Conservation (phyloP, 2,888 invertebrate species). For the Seira ritae region DNA sequence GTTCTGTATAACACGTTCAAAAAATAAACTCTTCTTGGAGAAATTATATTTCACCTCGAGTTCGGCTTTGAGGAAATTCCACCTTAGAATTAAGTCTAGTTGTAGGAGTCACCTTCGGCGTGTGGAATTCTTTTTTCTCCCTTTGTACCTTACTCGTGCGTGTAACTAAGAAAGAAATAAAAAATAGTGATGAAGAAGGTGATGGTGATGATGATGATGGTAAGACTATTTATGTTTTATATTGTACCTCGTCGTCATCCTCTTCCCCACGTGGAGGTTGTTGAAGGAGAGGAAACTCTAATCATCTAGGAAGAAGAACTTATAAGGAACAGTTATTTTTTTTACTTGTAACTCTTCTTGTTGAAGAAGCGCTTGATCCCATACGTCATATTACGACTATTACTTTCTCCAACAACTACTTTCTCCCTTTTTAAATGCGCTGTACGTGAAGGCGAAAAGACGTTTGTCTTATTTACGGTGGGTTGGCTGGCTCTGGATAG, state of each 20-base stretch:
- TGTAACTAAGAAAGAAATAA: conserved; percentile 35
- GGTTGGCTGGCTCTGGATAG: background rate
- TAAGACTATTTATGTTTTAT: conserved; percentile 14
- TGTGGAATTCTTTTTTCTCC: background rate
- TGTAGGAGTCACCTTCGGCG: background rate
- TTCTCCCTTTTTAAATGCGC: background rate
- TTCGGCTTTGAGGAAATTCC: too few relatives aligned
- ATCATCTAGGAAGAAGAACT: conserved; percentile 8
- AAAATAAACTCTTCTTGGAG: background rate
- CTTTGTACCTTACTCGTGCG: conserved; percentile 32
- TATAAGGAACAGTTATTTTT: conserved; percentile 14
- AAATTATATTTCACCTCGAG: background rate
- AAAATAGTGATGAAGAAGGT: too few relatives aligned
- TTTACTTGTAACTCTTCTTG: conserved; percentile 23
- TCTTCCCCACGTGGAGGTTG: background rate
- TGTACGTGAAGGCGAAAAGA: background rate
- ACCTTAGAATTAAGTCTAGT: background rate
- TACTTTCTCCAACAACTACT: conserved; percentile 16
- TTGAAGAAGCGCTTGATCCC: conserved; percentile 26
- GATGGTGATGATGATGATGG: too few relatives aligned
- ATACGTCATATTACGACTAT: conserved; percentile 58
- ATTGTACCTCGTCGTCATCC: conserved; percentile 18
- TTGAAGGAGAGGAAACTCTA: conserved; percentile 8
- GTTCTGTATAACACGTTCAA: conserved; percentile 2
- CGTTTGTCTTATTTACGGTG: background rate